Conservation (phyloP, 2,888 invertebrate species). For the Ischnus inquisitorius region DNA sequence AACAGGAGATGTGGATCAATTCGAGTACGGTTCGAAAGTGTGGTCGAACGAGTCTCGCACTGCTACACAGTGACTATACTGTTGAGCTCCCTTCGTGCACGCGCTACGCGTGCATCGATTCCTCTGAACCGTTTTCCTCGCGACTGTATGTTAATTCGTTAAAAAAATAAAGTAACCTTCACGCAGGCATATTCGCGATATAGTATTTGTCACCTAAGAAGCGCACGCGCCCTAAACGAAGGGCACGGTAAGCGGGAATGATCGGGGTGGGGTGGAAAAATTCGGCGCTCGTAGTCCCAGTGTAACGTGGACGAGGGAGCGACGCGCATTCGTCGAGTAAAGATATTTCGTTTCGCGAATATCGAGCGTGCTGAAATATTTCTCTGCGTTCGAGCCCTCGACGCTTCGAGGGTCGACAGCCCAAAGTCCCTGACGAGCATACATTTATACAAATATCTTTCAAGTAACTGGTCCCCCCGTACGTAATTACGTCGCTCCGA, state of each 20-base stretch:
- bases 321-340: neutral
- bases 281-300: conserved; percentile 26
- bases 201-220: conserved; percentile 6
- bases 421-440: neutral
- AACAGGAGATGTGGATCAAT: neutral
- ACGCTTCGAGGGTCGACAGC: conserved; percentile 4
- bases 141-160: conserved; percentile 20
- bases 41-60: conserved; percentile 26
- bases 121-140: conserved; percentile 10
- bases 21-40: conserved; percentile 11
- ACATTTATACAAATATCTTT: conserved; percentile 11
- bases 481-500: conserved; percentile 33
- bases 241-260: conserved; percentile 43
- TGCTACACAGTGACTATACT: neutral
- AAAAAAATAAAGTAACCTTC: neutral
- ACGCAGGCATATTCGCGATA: conserved; percentile 4
- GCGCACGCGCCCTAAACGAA: conserved; percentile 61
- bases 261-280: conserved; percentile 52
- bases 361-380: conserved; percentile 25
- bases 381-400: neutral
- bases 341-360: conserved; percentile 9
- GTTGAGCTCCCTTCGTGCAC: neutral
- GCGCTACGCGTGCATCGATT: neutral
- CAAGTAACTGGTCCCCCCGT: conserved; percentile 32
- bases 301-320: conserved; percentile 7